Evolutionary conservation across 2,888 invertebrate species (phyloP).

Genomic region (Apotomis capreana): DNA sequence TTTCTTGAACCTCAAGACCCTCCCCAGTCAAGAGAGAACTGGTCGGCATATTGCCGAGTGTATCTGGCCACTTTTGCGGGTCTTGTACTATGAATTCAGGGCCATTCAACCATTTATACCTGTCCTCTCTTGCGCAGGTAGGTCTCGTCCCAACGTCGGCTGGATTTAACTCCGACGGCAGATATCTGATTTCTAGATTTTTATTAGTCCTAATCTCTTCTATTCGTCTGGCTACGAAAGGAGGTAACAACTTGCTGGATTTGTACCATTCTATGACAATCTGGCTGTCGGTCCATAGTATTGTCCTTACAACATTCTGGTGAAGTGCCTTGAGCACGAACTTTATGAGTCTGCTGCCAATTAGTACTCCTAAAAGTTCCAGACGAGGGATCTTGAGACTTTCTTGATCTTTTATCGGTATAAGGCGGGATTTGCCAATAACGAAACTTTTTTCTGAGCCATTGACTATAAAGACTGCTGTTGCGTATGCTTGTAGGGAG

Average conservation of each 20-base stretch:
- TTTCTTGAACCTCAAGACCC: too few relatives aligned
- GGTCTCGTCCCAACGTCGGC: constrained; percentile 17
- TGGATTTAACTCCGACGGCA: constrained; percentile 18
- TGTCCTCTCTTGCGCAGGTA: too few relatives aligned
- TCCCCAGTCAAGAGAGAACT: too few relatives aligned
- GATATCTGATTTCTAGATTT: constrained; percentile 8
- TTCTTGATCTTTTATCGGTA: too few relatives aligned
- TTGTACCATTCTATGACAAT: constrained; percentile 5
- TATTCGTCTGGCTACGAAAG: constrained; percentile 9
- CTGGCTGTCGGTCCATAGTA: constrained; percentile 18
- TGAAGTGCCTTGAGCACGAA: neutral
- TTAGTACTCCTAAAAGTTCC: neutral
- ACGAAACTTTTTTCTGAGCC: too few relatives aligned
- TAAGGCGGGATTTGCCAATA: too few relatives aligned
- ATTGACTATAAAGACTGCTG: too few relatives aligned
- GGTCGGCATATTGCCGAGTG: too few relatives aligned
- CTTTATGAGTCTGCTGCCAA: constrained; percentile 4
- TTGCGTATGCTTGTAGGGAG: too few relatives aligned
- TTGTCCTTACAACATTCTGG: neutral
- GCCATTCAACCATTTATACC: too few relatives aligned
- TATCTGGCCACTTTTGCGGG: too few relatives aligned
- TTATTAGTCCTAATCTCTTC: constrained; percentile 7
- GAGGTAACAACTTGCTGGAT: constrained; percentile 10
- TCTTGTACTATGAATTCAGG: too few relatives aligned
- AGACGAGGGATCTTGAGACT: neutral